Evolutionary conservation across 2,888 invertebrate species (phyloP).

Genomic region (Punctoribates punctum): DNA sequence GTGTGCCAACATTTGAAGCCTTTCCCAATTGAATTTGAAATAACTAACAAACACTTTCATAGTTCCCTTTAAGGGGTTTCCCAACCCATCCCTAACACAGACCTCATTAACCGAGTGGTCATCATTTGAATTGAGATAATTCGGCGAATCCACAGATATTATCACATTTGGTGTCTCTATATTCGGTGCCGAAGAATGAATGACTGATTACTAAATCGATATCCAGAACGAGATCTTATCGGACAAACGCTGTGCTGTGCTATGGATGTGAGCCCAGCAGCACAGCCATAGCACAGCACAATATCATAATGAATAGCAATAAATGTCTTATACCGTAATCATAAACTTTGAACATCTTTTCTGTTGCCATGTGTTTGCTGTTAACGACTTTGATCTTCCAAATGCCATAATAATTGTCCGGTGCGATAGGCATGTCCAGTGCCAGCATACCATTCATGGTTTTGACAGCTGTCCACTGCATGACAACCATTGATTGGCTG

Average conservation of each 20-base stretch:
- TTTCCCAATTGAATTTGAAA: slow-evolving; percentile 5
- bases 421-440: slow-evolving; percentile 5
- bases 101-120: not conserved
- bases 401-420: slow-evolving; percentile 24
- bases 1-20: not conserved
- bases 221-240: not conserved
- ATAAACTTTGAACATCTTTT: slow-evolving; percentile 27
- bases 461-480: slow-evolving; percentile 24
- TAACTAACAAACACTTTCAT: slow-evolving; percentile 5
- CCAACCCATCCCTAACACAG: not conserved
- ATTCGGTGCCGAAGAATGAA: not conserved
- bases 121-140: not conserved
- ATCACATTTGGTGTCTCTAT: not conserved
- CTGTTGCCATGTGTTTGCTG: not conserved
- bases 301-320: not conserved
- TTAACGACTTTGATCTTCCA: slow-evolving; percentile 34
- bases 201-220: not conserved
- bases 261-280: not conserved
- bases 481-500: not conserved
- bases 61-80: not conserved
- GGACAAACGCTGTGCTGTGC: not conserved
- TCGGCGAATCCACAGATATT: slow-evolving; percentile 10
- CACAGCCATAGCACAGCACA: not conserved
- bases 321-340: slow-evolving; percentile 7
- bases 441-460: slow-evolving; percentile 7